These are phyloP conservation scores for Chymomyza amoena DNA, from an alignment of 2,888 invertebrate species.

Conservation along the genomic window DNA sequence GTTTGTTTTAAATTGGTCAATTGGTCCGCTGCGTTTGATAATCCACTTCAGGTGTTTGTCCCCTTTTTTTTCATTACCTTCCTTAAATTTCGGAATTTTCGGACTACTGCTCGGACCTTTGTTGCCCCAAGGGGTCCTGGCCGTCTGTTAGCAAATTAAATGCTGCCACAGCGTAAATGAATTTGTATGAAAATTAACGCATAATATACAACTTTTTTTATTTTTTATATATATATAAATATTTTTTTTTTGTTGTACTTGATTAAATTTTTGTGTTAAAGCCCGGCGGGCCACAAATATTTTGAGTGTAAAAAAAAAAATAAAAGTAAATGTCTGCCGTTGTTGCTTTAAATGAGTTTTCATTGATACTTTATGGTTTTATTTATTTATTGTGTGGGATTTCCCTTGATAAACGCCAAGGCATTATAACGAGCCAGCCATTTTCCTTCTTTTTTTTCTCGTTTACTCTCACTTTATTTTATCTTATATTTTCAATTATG, in stretches of 20 bases:
- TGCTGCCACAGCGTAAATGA: slow-evolving; percentile 5
- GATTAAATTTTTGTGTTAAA: neutral
- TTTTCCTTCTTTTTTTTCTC: neutral
- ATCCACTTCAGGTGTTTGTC: neutral
- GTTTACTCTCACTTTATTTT: neutral
- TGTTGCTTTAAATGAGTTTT: slow-evolving; percentile 45
- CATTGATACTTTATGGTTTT: slow-evolving; percentile 50
- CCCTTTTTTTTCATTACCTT: neutral
- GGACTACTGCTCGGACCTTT: neutral
- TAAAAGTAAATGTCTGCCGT: neutral
- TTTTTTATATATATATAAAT: no score
- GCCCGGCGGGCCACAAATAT: neutral
- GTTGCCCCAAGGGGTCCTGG: neutral
- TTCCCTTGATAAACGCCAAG: neutral
- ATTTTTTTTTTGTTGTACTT: neutral
- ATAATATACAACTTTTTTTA: neutral
- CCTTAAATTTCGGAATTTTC: neutral
- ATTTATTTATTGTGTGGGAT: slow-evolving; percentile 2
- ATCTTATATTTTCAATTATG: neutral
- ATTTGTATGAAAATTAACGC: neutral
- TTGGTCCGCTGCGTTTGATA: neutral
- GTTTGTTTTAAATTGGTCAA: neutral
- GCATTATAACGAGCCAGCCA: neutral
- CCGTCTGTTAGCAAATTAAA: neutral
- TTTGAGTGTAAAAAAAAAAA: neutral